Conservation (phyloP, 2,888 invertebrate genomes). For the Agapetus fuscipes region DNA sequence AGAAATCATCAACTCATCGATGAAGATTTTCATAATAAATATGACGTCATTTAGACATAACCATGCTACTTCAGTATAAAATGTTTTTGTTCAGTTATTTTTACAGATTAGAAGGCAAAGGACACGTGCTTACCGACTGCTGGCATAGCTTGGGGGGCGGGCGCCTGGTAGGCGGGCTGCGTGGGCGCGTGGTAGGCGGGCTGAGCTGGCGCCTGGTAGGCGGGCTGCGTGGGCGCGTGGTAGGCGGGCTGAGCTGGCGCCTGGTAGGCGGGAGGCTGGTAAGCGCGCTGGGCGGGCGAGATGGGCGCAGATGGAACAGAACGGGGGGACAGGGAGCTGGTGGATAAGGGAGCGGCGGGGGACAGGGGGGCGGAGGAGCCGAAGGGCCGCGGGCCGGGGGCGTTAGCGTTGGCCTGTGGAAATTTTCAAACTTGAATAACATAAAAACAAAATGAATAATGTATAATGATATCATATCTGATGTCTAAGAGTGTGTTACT, state of each 20-base stretch:
- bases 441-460: no score
- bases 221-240: slow-evolving; percentile 1
- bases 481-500: no score
- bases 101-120: slow-evolving; percentile 34
- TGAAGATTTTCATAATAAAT: no score
- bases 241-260: not conserved
- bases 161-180: slow-evolving; percentile 4
- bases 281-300: slow-evolving; percentile 38
- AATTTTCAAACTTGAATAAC: not conserved
- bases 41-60: no score
- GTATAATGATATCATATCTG: no score
- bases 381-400: slow-evolving; percentile 53
- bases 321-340: slow-evolving; percentile 34
- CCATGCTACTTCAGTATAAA: no score
- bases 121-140: slow-evolving; percentile 46
- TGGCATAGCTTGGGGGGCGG: slow-evolving; percentile 33
- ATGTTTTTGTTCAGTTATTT: no score
- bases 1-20: no score
- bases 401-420: slow-evolving; percentile 40
- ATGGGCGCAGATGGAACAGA: slow-evolving; percentile 38
- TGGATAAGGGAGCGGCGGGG: slow-evolving; percentile 41
- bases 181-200: not conserved
- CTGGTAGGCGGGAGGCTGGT: slow-evolving; percentile 20
- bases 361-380: slow-evolving; percentile 51
- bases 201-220: not conserved